Evolutionary conservation across 1,140 invertebrate genomes (phyloP), one percentile per base, ranked within the genome.

Genomic region (Rhopalosiphum maidis): DNA sequence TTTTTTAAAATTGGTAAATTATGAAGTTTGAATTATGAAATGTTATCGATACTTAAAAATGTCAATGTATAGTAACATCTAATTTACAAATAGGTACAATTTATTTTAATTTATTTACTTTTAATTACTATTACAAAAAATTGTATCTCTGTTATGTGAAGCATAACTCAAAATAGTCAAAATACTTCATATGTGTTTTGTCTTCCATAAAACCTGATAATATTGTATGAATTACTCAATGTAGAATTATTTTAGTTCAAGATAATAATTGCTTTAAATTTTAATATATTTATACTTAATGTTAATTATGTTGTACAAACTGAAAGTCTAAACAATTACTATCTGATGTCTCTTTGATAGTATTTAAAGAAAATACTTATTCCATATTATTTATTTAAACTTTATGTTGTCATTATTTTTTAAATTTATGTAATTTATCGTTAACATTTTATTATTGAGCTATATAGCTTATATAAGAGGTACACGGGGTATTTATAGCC

Each of bases 401-500:
- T 37, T 85, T 43, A 22, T 83, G 43, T 25, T 83, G 21, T 83
- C 37, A 30, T 83, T 85, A 25, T 85, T 41, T 25, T 85, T 68
- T 48, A 21, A 9, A 37, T 51, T 41, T n/a, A 23, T 43, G 22
- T 83, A 1, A 77, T 83, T 82, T 51, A 37, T 43, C 8, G 11
- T n/a, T 43, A 35, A 37, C 35, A 35, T 89, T 30, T 87, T 87
- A 37, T 93, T 89, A 89, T 91, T 82, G 7, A 85, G 91, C 18
- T 89, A 37, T 37, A 37, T 37, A 37, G 11, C 77, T 88, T n/a
- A 88, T 46, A 99, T 99, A 95, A 96, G 99, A 37, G 98, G 98
- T n/a, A 99, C 98, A 21, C 96, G 98, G 85, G 99, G 99, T 90
- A 99, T 99, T 0, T 99, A 99, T 96, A 99, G 98, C 95, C 99